Conservation (phyloP, 2,113 vertebrate species). For the Chelonoidis abingdonii region DNA sequence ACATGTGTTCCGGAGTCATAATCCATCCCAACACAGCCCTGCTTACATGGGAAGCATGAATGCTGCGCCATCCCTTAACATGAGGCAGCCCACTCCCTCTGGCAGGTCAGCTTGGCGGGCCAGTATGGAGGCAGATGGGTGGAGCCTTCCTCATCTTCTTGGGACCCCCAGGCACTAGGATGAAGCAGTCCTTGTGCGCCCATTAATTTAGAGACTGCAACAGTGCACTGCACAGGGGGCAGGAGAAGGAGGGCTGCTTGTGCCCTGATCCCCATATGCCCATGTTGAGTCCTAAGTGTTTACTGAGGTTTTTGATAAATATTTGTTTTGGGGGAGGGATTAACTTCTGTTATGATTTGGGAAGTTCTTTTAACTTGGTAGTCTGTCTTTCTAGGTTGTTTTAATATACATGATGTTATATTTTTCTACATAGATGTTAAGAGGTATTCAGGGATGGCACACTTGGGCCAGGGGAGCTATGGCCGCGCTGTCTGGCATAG, state of each 20-base stretch:
- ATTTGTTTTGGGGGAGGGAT: accelerated
- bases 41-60: neutral
- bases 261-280: neutral
- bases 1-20: neutral
- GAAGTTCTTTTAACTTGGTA: neutral
- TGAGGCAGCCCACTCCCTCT: neutral
- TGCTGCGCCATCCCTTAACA: neutral
- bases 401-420: neutral
- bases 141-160: neutral
- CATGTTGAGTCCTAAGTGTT: neutral
- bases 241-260: neutral
- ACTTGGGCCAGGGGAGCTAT: no score
- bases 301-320: neutral
- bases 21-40: neutral
- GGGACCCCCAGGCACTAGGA: neutral
- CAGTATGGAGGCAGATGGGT: neutral
- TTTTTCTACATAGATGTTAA: neutral
- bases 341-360: neutral
- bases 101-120: neutral
- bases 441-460: no score
- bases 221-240: neutral
- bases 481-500: no score
- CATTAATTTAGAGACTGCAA: neutral
- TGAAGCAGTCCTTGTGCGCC: neutral
- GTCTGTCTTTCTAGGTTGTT: neutral